Evolutionary conservation across 2,113 vertebrate genomes (phyloP).

Genomic region (Sphaerodactylus townsendi): DNA sequence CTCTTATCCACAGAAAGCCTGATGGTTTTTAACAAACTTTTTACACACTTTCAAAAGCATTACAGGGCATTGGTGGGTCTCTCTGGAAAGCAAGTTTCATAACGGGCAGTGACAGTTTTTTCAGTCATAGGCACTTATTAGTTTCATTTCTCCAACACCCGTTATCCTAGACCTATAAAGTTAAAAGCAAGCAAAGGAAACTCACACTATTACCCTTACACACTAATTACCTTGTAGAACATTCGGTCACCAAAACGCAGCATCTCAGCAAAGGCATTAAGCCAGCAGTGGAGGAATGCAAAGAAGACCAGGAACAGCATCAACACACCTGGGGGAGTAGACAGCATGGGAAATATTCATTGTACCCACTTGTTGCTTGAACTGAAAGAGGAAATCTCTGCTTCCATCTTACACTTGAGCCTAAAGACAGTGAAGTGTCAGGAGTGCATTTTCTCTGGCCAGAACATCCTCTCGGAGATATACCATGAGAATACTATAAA

Average conservation of each 20-base stretch:
- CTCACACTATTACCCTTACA: background rate
- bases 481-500: background rate
- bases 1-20: background rate
- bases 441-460: background rate
- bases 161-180: background rate
- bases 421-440: background rate
- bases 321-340: constrained; percentile 71
- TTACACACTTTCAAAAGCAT: background rate
- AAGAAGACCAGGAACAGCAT: constrained; percentile 81
- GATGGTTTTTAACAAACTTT: background rate
- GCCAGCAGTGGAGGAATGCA: constrained; percentile 79
- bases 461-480: background rate
- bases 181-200: background rate
- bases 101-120: too few species aligned
- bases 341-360: background rate
- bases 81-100: background rate
- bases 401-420: background rate
- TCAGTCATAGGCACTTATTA: background rate
- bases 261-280: constrained; percentile 86
- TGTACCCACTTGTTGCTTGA: background rate
- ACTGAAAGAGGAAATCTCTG: background rate
- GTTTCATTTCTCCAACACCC: background rate
- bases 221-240: constrained; percentile 82
- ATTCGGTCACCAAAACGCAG: constrained; percentile 84
- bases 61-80: too few species aligned